Evolutionary conservation across 2,113 vertebrate genomes (phyloP).

Genomic region (Excalfactoria chinensis): DNA sequence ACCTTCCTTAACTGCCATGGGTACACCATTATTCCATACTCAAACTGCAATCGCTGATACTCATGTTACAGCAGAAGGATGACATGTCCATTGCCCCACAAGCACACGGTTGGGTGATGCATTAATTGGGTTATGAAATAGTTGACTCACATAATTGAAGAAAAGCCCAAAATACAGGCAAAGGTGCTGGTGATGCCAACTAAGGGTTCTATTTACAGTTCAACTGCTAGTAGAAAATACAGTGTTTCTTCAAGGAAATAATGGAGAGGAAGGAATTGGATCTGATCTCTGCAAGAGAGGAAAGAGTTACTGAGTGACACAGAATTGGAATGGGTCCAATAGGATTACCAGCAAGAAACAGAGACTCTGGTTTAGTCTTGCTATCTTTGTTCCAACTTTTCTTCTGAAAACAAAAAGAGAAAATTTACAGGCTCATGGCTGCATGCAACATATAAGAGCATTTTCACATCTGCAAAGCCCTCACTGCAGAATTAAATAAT

Average conservation of each 20-base stretch:
- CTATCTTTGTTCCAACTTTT: slow-evolving; percentile 49
- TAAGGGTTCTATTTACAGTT: not conserved
- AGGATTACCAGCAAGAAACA: slow-evolving; percentile 46
- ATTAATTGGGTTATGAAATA: not conserved
- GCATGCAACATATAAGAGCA: slow-evolving; percentile 16
- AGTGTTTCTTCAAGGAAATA: not conserved
- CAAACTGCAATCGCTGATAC: not conserved
- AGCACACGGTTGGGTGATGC: not conserved
- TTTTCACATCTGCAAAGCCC: slow-evolving; percentile 23
- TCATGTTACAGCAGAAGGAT: not conserved
- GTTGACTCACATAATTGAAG: not conserved
- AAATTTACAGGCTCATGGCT: not conserved
- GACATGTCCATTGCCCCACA: not conserved
- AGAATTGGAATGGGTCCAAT: slow-evolving; percentile 22
- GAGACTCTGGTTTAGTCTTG: slow-evolving; percentile 19
- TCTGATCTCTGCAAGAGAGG: not conserved
- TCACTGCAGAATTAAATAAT: slow-evolving; percentile 23
- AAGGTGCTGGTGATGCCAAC: not conserved
- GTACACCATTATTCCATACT: not conserved
- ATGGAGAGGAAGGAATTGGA: not conserved
- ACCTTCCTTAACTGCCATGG: not conserved
- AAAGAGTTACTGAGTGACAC: slow-evolving; percentile 26
- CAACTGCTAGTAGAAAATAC: not conserved
- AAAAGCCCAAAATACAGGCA: not conserved
- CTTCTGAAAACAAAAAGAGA: slow-evolving; percentile 22